Evolutionary conservation across 2,888 invertebrate species (phyloP), one percentile per base, ranked within the genome.

Genomic region (Machimus atricapillus): DNA sequence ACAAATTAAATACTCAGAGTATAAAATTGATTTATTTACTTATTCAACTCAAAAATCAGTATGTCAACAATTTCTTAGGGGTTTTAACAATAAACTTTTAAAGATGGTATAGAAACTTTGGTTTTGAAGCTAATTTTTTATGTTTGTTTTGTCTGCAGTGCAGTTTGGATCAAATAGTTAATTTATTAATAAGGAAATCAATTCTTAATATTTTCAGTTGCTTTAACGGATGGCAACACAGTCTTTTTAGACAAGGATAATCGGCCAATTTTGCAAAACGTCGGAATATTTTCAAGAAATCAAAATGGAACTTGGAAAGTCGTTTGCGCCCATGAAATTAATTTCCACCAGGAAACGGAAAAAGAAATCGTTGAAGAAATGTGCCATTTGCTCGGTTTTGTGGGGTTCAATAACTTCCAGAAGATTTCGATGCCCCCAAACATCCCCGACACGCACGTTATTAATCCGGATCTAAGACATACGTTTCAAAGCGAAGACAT

Each of bases 331-430:
- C 92, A 94, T 76, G 93, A 92, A 88, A 89, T 90, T 8, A 86
- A 87, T 46, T 90, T 89, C 78, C 82, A 91, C 86, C 87, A 89
- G 76, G 90, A 91, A n/a, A 8, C 19, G 40, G 89, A 89, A 37
- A 90, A 91, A 1, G 89, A 90, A 89, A 93, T 94, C 12, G 95
- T 94, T 1, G 91, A 91, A 34, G 93, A 94, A 87, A 93, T 95
- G 77, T 97, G 97, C 90, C 93, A 92, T 9, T 94, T 95, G 89
- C 93, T 96, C 86, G 96, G 96, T 86, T 96, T 96, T 87, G 91
- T 90, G 43, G 92, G 92, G 14, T 90, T 90, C 7, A 90, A 89
- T 27, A 91, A 89, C 85, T 92, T 89, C 86, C 92, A 92, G 87
- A 90, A 89, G 40, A 91, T 91, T 0, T 88, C 89, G 37, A 88